Evolutionary conservation across 2,113 vertebrate genomes (phyloP).

Genomic region (Dasyprocta punctata): DNA sequence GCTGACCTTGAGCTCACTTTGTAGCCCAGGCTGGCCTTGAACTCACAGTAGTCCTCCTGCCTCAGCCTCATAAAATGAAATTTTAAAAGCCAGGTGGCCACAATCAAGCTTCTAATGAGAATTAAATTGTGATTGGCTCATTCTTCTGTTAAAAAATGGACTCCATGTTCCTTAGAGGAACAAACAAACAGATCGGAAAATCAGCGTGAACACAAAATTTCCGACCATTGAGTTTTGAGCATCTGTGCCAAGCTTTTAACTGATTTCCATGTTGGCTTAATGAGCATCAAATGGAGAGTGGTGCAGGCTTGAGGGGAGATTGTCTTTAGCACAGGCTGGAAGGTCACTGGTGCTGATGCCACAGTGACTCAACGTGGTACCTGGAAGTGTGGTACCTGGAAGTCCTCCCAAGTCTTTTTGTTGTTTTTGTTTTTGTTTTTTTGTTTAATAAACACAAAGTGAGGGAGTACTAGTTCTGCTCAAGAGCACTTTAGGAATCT

Average conservation of each 20-base stretch:
- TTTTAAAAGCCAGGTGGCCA: constrained; percentile 19
- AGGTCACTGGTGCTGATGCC: background rate
- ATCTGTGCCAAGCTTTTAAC: background rate
- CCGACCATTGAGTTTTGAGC: constrained; percentile 13
- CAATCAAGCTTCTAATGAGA: constrained; percentile 24
- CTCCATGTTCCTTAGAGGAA: background rate
- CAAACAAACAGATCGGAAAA: background rate
- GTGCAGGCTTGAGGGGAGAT: constrained; percentile 11
- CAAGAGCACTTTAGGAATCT: constrained; percentile 7
- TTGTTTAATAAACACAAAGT: background rate
- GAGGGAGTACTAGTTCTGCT: constrained; percentile 33
- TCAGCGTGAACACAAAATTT: background rate
- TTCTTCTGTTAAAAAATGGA: constrained; percentile 16
- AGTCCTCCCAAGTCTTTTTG: background rate
- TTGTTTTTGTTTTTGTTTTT: background rate
- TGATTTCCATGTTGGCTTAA: background rate
- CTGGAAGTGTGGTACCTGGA: background rate
- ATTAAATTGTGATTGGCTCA: constrained; percentile 12
- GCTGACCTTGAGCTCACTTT: background rate
- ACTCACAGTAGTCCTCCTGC: background rate
- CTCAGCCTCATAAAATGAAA: background rate
- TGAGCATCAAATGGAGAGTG: background rate
- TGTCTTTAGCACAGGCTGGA: background rate
- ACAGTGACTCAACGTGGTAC: background rate
- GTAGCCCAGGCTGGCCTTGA: background rate